Conservation (phyloP, 2,888 invertebrate species). For the Malthinus flaveolus region DNA sequence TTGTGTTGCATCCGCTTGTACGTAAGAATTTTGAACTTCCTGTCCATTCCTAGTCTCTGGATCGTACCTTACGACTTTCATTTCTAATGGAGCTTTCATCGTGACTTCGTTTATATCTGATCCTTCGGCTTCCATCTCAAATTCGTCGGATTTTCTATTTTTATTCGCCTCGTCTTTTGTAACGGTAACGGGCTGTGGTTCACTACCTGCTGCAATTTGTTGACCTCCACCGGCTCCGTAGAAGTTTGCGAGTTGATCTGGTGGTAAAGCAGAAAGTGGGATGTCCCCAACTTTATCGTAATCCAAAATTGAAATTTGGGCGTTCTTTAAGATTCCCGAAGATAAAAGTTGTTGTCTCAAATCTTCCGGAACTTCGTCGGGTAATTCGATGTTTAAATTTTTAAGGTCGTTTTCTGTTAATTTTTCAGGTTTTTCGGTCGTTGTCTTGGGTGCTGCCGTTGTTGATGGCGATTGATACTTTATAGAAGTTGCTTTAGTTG, state of each 20-base stretch:
- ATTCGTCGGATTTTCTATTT: slow-evolving; percentile 48
- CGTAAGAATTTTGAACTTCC: slow-evolving; percentile 70
- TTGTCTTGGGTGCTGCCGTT: slow-evolving; percentile 49
- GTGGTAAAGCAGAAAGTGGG: slow-evolving; percentile 78
- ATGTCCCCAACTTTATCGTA: slow-evolving; percentile 89
- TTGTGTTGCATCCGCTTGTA: slow-evolving; percentile 72
- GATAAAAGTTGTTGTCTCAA: slow-evolving; percentile 79
- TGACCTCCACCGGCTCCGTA: slow-evolving; percentile 81
- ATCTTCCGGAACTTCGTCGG: slow-evolving; percentile 88
- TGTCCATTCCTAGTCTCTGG: slow-evolving; percentile 74
- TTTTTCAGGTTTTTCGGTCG: slow-evolving; percentile 48
- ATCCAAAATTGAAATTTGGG: slow-evolving; percentile 84
- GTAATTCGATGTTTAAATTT: slow-evolving; percentile 64
- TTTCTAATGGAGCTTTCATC: slow-evolving; percentile 67
- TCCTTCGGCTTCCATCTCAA: slow-evolving; percentile 63
- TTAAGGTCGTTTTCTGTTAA: slow-evolving; percentile 62
- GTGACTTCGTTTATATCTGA: slow-evolving; percentile 57
- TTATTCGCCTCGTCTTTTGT: slow-evolving; percentile 65
- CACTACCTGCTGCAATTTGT: slow-evolving; percentile 66
- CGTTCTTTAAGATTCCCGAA: slow-evolving; percentile 85
- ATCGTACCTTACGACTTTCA: slow-evolving; percentile 84
- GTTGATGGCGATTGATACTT: not conserved
- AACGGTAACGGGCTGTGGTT: slow-evolving; percentile 68
- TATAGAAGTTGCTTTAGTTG: slow-evolving; percentile 37
- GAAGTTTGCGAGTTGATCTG: slow-evolving; percentile 84